Evolutionary conservation across 2,113 vertebrate genomes (phyloP), one percentile per base, ranked within the genome.

Genomic region (Bubo scandiacus): DNA sequence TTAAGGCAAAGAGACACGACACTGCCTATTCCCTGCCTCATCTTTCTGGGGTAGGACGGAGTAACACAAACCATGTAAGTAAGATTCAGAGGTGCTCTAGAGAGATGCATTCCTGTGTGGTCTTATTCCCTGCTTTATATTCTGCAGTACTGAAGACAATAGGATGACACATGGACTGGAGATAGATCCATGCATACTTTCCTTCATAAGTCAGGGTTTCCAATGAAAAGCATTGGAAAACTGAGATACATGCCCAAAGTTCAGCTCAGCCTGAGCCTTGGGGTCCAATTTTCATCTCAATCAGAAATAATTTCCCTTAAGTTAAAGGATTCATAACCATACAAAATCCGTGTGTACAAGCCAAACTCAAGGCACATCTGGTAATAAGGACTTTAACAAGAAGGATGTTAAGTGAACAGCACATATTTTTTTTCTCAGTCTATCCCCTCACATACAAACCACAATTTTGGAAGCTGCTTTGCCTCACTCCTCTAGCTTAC

Each of bases 151-250:
- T 55, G 78, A 82, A 96, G 94, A 96, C 92, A 95, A 96, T 91
- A 70, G 87, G 94, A 95, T 94, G 92, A 96, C 91, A 95, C 95
- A 95, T 43, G 51, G 91, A 65, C 84, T 94, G 82, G 91, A 95
- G 92, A 95, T 87, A 58, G 84, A 94, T 80, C 66, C 47, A 2
- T 8, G 47, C 95, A 96, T 92, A 97, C 18, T 95, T 97, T 96
- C 92, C 96, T 92, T 94, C 45, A 0, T 95, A 72, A 92, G 92
- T 97, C 91, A 97, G 87, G 94, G 51, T 94, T 95, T 97, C 94
- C 84, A 80, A 45, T 23, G 67, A 94, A 88, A 88, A 94, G 70
- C n/a, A 3, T 10, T 91, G 92, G 84, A 96, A 97, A 95, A 94
- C 78, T 34, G 71, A 92, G 78, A 73, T 55, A 58, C 57, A 11